Base-by-base conservation (phyloP, 2,797 vertebrate genomes). In the Parambassis ranga region DNA sequence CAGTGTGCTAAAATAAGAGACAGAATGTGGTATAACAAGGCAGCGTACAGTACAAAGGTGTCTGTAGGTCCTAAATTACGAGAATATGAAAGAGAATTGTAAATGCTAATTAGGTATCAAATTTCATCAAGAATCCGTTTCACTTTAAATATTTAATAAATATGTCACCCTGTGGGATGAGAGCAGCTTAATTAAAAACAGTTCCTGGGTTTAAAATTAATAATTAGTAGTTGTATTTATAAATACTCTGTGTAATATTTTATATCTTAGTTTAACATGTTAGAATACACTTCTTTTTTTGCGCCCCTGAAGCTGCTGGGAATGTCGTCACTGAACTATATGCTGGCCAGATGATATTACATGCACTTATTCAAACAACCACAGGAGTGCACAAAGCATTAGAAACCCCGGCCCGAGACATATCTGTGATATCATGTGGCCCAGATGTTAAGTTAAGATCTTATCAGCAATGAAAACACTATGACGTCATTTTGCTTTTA, bases 341-440 rank as follows among this genome's bases (percentile, higher is more conserved):
- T n/a, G n/a, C n/a, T n/a, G n/a, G n/a, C n/a, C n/a, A n/a, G n/a
- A n/a, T n/a, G n/a, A n/a, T n/a, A n/a, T n/a, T n/a, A n/a, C n/a
- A n/a, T n/a, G n/a, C n/a, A n/a, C n/a, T n/a, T n/a, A n/a, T n/a
- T n/a, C n/a, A n/a, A n/a, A n/a, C n/a, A n/a, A n/a, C n/a, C n/a
- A n/a, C n/a, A n/a, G n/a, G n/a, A n/a, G n/a, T n/a, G n/a, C n/a
- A n/a, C n/a, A n/a, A n/a, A n/a, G n/a, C n/a, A n/a, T n/a, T n/a
- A n/a, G n/a, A n/a, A n/a, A n/a, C n/a, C n/a, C n/a, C n/a, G n/a
- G n/a, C n/a, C n/a, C n/a, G n/a, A n/a, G n/a, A n/a, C n/a, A n/a
- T n/a, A n/a, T n/a, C n/a, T n/a, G n/a, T n/a, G 50, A 59, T 19
- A 24, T 65, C 4, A 50, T 50, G 22, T 43, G 60, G 67, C 53